A percentile compares a stretch with the other conserved stretches of the same genome.
Conservation (phyloP, 2,797 vertebrate genomes). For the Iguana delicatissima region DNA sequence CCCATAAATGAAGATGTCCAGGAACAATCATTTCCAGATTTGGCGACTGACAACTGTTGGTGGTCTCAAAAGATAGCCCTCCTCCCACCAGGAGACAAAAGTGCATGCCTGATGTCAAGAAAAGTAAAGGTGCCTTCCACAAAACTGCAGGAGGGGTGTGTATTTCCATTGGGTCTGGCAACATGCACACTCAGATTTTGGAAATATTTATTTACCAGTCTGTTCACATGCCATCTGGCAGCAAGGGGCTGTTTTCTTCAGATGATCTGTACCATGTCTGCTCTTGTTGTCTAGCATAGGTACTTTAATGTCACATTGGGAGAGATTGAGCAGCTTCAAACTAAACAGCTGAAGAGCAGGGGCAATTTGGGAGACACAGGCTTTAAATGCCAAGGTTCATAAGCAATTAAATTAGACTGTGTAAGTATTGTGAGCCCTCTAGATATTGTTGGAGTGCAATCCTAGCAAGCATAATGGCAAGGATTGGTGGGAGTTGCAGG, state of each 20-base stretch:
- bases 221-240: not conserved
- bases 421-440: not conserved
- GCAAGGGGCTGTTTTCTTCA: not conserved
- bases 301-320: not conserved
- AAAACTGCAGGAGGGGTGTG: not conserved
- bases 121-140: not conserved
- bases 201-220: slow-evolving; percentile 16
- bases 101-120: not conserved
- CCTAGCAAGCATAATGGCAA: not conserved
- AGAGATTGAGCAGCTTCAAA: not conserved
- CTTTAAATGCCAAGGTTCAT: slow-evolving; percentile 4
- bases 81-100: not conserved
- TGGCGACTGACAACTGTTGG: not conserved
- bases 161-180: not conserved
- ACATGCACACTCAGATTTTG: not conserved
- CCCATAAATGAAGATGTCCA: slow-evolving; percentile 38
- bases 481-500: not conserved
- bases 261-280: not conserved
- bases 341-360: not conserved
- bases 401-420: not conserved
- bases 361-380: not conserved
- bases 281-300: not conserved
- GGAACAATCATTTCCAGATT: slow-evolving; percentile 20
- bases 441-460: not conserved
- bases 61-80: not conserved